A percentile compares a stretch with the other conserved stretches of the same genome.
phyloP scores from a whole-genome alignment of 2,113 vertebrate genomes.

The Anas platyrhynchos region DNA sequence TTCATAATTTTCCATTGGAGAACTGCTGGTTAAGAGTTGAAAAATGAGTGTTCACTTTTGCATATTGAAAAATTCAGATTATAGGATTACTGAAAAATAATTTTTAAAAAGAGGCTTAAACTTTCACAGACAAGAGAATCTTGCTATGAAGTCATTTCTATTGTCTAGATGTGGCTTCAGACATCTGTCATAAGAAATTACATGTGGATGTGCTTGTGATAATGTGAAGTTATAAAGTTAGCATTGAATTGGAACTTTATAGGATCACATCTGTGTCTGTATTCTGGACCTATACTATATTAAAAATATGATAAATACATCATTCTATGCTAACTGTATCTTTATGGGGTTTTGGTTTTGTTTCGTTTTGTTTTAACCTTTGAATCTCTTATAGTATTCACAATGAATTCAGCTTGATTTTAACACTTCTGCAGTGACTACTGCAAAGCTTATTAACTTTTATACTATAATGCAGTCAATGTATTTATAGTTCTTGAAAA shows the following conservation, averaged over 20 bases:
- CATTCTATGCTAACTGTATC: background rate
- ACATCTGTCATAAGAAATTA: conserved; percentile 50
- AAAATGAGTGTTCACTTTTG: background rate
- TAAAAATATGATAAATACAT: background rate
- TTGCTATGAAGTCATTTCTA: conserved; percentile 38
- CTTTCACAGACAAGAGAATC: conserved; percentile 68
- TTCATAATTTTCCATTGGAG: background rate
- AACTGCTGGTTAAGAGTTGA: background rate
- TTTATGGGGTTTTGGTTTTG: background rate
- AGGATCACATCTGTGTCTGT: background rate
- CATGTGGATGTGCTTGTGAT: conserved; percentile 25
- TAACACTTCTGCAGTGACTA: conserved; percentile 45
- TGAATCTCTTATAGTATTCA: background rate
- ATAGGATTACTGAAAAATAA: conserved; percentile 55
- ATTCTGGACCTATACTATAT: background rate
- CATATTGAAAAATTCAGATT: conserved; percentile 46
- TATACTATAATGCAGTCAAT: conserved; percentile 51
- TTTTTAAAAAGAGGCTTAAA: background rate
- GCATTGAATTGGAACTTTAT: conserved; percentile 47
- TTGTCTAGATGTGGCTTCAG: conserved; percentile 53
- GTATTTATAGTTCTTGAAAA: conserved; percentile 67
- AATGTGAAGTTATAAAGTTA: conserved; percentile 45
- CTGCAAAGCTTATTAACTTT: conserved; percentile 64
- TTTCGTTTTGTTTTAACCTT: background rate
- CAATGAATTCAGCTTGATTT: conserved; percentile 22